These are phyloP conservation scores for Gymnoscelis rufifasciata DNA, from an alignment of 2,888 invertebrate genomes.

Conservation along the genomic window DNA sequence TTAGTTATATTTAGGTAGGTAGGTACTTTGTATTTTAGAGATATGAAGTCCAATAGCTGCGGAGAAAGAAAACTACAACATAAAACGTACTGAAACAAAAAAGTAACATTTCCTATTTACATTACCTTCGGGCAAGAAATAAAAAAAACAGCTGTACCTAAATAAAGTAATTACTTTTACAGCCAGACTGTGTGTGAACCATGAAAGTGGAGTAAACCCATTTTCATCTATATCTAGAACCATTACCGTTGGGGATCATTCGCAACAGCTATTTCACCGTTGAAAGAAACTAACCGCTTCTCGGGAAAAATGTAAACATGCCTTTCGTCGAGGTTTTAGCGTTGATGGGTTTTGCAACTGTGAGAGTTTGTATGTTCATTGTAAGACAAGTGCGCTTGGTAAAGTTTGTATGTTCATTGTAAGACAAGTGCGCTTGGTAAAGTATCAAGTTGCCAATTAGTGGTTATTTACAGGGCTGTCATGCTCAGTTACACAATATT, in stretches of 20 bases:
- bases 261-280: conserved; percentile 19
- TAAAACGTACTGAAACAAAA: no score
- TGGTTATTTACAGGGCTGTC: no score
- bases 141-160: not conserved
- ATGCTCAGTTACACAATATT: no score
- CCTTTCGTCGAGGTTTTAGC: conserved; percentile 6
- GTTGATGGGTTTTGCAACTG: not conserved
- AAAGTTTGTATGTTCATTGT: not conserved
- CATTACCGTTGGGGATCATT: conserved; percentile 20
- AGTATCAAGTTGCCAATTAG: no score
- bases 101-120: no score
- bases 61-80: no score
- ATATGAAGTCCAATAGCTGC: no score
- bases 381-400: no score
- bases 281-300: conserved; percentile 26
- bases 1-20: no score
- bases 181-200: conserved; percentile 8
- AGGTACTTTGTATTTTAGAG: no score
- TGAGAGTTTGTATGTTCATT: not conserved
- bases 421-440: not conserved
- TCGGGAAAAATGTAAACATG: conserved; percentile 23
- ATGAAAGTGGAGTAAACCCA: conserved; percentile 11
- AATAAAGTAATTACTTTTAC: conserved; percentile 3
- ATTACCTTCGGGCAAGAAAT: no score
- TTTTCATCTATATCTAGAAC: conserved; percentile 23